Evolutionary conservation across 2,888 invertebrate species (phyloP).

Genomic region (Mythimna impura): DNA sequence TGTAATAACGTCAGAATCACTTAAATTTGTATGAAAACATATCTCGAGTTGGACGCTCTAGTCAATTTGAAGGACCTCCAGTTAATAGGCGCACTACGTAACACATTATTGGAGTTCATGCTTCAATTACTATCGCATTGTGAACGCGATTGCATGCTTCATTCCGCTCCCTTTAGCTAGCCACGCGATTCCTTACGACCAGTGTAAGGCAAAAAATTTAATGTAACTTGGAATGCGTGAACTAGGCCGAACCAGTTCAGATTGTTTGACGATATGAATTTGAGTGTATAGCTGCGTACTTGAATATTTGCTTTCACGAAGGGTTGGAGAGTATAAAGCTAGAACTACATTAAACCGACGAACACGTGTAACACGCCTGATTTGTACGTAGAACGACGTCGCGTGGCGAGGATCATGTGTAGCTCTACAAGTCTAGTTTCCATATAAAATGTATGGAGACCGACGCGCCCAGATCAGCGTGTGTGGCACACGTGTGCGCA

Average conservation of each 20-base stretch:
- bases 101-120: constrained; percentile 35
- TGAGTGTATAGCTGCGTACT: background rate
- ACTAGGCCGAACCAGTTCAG: constrained; percentile 31
- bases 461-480: too few relatives aligned
- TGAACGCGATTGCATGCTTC: constrained; percentile 45
- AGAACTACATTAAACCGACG: too few relatives aligned
- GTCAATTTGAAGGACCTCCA: background rate
- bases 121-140: constrained; percentile 41
- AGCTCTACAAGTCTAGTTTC: too few relatives aligned
- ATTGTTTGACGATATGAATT: background rate
- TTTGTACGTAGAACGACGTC: too few relatives aligned
- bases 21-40: too few relatives aligned
- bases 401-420: too few relatives aligned
- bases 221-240: constrained; percentile 33
- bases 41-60: too few relatives aligned
- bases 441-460: too few relatives aligned
- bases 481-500: too few relatives aligned
- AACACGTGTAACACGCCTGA: too few relatives aligned
- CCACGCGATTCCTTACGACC: constrained; percentile 48
- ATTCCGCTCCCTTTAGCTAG: constrained; percentile 49
- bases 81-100: background rate
- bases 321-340: background rate
- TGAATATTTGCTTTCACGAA: background rate
- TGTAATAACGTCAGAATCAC: too few relatives aligned
- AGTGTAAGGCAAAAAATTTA: constrained; percentile 38